Evolutionary conservation across 2,797 vertebrate genomes (phyloP).

Genomic region (Coracias cyanogaster): DNA sequence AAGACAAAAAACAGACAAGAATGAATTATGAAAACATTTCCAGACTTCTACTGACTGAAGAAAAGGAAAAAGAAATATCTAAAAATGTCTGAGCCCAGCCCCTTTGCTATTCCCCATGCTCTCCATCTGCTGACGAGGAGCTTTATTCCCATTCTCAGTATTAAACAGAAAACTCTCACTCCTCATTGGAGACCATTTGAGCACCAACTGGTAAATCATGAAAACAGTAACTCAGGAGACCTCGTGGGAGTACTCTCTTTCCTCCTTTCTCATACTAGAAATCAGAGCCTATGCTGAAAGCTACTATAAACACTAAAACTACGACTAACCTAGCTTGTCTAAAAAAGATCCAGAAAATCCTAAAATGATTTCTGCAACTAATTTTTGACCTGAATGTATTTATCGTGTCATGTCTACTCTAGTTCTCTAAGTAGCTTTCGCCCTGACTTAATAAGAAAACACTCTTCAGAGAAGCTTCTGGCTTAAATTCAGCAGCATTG

Average conservation of each 20-base stretch:
- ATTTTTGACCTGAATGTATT: not conserved
- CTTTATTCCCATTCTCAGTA: not conserved
- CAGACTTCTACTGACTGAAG: conserved; percentile 52
- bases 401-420: not conserved
- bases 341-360: not conserved
- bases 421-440: not conserved
- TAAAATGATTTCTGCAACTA: not conserved
- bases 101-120: not conserved
- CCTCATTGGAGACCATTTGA: not conserved
- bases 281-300: conserved; percentile 22
- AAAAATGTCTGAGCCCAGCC: conserved; percentile 49
- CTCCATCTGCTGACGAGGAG: not conserved
- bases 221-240: conserved; percentile 12
- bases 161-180: conserved; percentile 26
- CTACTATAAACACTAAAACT: conserved; percentile 1
- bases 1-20: conserved; percentile 1
- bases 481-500: not conserved
- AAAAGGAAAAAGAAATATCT: conserved; percentile 13
- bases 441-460: not conserved
- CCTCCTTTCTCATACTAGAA: conserved; percentile 44
- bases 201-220: not conserved
- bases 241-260: conserved; percentile 17
- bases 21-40: conserved; percentile 38
- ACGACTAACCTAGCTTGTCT: not conserved
- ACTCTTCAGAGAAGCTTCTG: not conserved